Conservation (phyloP, 2,113 vertebrate genomes). For the Spea bombifrons region DNA sequence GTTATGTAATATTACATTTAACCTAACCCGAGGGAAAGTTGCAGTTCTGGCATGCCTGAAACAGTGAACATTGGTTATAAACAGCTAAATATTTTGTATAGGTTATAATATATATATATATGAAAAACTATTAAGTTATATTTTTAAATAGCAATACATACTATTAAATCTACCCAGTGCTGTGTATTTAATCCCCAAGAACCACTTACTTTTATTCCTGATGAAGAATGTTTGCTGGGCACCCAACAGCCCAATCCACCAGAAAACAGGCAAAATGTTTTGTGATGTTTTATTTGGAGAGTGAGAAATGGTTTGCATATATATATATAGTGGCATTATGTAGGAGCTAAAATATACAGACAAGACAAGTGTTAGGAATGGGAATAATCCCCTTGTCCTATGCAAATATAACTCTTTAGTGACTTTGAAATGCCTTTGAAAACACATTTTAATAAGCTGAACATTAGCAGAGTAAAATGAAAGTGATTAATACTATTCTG, state of each 20-base stretch:
- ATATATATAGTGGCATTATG: conserved; percentile 66
- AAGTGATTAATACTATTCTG: conserved; percentile 71
- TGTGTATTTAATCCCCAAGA: too few relatives aligned
- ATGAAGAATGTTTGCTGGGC: too few relatives aligned
- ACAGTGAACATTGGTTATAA: too few relatives aligned
- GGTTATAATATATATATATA: too few relatives aligned
- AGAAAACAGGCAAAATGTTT: conserved; percentile 20
- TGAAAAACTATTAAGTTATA: too few relatives aligned
- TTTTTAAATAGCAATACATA: too few relatives aligned
- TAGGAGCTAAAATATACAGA: conserved; percentile 58
- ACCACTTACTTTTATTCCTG: too few relatives aligned
- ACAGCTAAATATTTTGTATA: too few relatives aligned
- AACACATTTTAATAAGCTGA: conserved; percentile 76
- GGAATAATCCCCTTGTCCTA: conserved; percentile 53
- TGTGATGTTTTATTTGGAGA: conserved; percentile 70
- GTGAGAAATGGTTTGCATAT: conserved; percentile 62
- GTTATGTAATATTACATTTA: too few relatives aligned
- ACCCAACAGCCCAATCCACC: not conserved
- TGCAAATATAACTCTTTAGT: conserved; percentile 60
- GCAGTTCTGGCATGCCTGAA: too few relatives aligned
- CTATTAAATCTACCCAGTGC: too few relatives aligned
- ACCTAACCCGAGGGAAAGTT: too few relatives aligned
- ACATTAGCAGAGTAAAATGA: conserved; percentile 72
- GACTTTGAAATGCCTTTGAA: conserved; percentile 75
- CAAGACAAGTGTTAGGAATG: conserved; percentile 48